Evolutionary conservation across 2,113 vertebrate genomes (phyloP).

Genomic region (Motacilla tschutschensis): DNA sequence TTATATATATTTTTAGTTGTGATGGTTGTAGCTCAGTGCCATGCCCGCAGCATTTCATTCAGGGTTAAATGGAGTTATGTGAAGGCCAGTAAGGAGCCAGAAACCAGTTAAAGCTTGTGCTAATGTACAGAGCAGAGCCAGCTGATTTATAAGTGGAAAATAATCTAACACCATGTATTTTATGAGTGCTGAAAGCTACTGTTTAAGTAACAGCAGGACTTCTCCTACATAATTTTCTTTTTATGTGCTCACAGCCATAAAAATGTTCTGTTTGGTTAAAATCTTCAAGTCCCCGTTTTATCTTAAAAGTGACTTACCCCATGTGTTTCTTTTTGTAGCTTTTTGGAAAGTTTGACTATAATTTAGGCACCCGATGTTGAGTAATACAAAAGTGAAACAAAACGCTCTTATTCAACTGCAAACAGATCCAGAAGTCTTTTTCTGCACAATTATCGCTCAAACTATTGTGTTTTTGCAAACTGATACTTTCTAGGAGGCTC

Average conservation of each 20-base stretch:
- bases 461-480: slow-evolving; percentile 60
- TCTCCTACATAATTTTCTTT: background rate
- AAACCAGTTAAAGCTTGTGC: background rate
- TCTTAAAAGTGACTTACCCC: background rate
- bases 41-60: background rate
- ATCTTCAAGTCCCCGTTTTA: background rate
- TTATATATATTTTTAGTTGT: background rate
- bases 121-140: background rate
- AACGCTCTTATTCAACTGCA: slow-evolving; percentile 6
- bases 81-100: background rate
- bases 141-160: slow-evolving; percentile 13
- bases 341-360: slow-evolving; percentile 27
- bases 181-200: slow-evolving; percentile 30
- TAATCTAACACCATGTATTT: slow-evolving; percentile 3
- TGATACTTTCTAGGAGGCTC: slow-evolving; percentile 57
- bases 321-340: slow-evolving; percentile 22
- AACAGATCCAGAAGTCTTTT: slow-evolving; percentile 41
- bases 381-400: slow-evolving; percentile 44
- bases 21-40: background rate
- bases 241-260: background rate
- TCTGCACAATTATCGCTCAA: slow-evolving; percentile 16
- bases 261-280: slow-evolving; percentile 38
- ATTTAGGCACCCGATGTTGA: slow-evolving; percentile 20
- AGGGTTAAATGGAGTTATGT: background rate
- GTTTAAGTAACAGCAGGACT: slow-evolving; percentile 22